A percentile compares a stretch with the other conserved stretches of the same genome.
Evolutionary conservation across 2,797 vertebrate species (phyloP).

Genomic region (Halcyon smyrnensis): DNA sequence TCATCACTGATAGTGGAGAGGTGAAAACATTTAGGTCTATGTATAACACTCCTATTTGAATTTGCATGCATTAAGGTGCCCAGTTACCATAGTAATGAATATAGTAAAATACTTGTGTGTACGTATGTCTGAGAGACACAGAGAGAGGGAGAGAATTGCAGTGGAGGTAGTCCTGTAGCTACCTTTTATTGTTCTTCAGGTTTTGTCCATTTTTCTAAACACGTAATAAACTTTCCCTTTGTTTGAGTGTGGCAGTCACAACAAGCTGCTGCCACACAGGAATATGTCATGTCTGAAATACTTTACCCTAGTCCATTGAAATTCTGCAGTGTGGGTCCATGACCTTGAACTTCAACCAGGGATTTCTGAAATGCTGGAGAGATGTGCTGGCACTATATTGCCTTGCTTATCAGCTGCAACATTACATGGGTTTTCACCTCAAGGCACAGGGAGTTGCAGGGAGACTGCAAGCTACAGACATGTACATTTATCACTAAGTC

Average conservation of each 20-base stretch:
- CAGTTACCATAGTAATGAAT: background rate
- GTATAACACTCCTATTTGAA: background rate
- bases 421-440: conserved; percentile 9
- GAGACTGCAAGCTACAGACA: background rate
- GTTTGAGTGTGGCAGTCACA: background rate
- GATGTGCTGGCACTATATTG: background rate
- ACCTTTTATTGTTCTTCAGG: background rate
- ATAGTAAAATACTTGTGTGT: background rate
- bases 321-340: background rate
- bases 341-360: background rate
- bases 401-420: background rate
- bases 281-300: background rate
- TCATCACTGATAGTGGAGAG: background rate
- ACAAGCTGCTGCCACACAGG: background rate
- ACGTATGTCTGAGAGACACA: background rate
- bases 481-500: conserved; percentile 4
- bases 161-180: background rate
- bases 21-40: background rate
- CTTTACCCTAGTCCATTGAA: background rate
- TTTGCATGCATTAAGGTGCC: background rate
- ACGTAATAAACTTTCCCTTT: background rate
- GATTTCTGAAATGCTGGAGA: background rate
- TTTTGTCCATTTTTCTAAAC: background rate
- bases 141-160: background rate
- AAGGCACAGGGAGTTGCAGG: background rate